Evolutionary conservation across 23 tunicate genomes (phyloP), one percentile per base, ranked within the genome.

Genomic region (Aplidium turbinatum): DNA sequence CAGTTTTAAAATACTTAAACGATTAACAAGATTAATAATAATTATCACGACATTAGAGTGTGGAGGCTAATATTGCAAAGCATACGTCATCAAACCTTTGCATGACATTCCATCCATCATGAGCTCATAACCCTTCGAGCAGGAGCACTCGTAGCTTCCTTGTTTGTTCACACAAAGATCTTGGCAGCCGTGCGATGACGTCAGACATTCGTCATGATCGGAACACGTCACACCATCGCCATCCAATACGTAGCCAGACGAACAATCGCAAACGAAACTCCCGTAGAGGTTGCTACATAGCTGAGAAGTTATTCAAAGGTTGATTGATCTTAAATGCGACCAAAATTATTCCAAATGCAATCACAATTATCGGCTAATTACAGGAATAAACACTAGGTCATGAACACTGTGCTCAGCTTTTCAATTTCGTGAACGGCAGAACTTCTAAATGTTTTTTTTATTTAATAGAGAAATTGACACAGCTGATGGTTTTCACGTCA

Each of bases 161-260:
- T 28, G 24, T 32, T n/a, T 18, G 47, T 63, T 63, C 1, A 30
- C 20, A 22, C 70, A 63, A 1, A 19, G n/a, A 4, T 63, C 47
- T 30, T 35, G 26, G 46, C 70, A 63, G 11, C 47, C 47, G 70
- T 63, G 70, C 13, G 3, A 18, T 4, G 70, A 63, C 3, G 70
- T 63, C n/a, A 16, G 19, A 22, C 70, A 63, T 63, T 63, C 70
- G 47, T 63, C 70, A 13, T 63, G 70, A 13, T 63, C 70, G 22
- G 70, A 63, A 11, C 70, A 63, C 35, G 70, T 63, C 47, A 2
- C 29, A 25, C 16, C 46, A 47, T 63, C 31, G 5, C 70, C 70
- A 4, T 35, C 46, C 4, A 63, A 27, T 47, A 63, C 70, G 47
- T 25, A 63, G 19, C 70, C 70, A 1, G 4, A 22, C 4, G 11